phyloP scores from a whole-genome alignment of 2,797 vertebrate species.

The Parauchenoglanis ngamensis region DNA sequence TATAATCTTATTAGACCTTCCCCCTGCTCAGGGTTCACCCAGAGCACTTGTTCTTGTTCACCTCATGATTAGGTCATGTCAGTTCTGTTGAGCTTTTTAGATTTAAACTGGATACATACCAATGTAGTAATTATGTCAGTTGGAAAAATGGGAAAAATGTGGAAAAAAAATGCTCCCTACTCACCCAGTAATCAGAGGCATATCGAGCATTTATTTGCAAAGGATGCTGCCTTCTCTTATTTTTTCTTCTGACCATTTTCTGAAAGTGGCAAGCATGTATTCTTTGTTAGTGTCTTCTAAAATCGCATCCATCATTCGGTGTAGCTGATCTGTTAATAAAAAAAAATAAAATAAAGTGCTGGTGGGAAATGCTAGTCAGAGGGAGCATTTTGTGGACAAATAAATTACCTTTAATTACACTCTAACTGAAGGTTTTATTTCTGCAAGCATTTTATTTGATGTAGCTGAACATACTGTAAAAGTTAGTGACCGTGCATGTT shows the following conservation, averaged over 20 bases:
- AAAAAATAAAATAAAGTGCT: no score
- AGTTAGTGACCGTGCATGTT: background rate
- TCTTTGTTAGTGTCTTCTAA: background rate
- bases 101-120: background rate
- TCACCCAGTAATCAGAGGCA: background rate
- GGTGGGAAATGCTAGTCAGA: no score
- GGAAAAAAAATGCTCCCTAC: background rate
- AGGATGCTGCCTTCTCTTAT: background rate
- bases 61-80: background rate
- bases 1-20: background rate
- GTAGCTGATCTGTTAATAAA: background rate
- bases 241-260: background rate
- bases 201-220: background rate
- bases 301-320: background rate
- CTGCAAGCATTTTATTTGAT: background rate
- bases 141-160: background rate
- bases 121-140: background rate
- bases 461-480: background rate
- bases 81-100: background rate
- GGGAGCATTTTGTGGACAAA: background rate
- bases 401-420: background rate
- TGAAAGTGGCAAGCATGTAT: background rate
- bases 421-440: background rate
- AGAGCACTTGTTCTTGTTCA: background rate
- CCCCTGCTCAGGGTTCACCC: background rate